phyloP scores from a whole-genome alignment of 37 sponge, comb jelly and placozoan species.

The Cladorhizidae sp. region DNA sequence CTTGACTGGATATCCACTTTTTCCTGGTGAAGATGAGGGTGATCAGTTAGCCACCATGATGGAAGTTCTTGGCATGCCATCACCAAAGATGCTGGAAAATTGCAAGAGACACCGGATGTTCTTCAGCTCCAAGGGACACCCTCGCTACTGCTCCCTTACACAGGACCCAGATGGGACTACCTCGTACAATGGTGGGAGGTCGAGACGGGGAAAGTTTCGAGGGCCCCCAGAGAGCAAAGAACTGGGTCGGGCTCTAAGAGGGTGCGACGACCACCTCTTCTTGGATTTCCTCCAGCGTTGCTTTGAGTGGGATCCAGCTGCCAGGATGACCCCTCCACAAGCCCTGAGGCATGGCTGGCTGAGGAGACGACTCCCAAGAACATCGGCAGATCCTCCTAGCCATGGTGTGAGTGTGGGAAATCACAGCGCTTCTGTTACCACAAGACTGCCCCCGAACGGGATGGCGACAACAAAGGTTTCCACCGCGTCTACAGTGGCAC shows the following conservation, averaged over 20 bases:
- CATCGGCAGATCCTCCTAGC: constrained; percentile 82
- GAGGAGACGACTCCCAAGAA: constrained; percentile 79
- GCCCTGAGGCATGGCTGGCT: constrained; percentile 86
- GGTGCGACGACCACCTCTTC: constrained; percentile 91
- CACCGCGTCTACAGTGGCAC: neutral
- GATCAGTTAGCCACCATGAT: constrained; percentile 95
- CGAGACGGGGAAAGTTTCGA: constrained; percentile 86
- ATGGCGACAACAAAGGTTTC: constrained; percentile 6
- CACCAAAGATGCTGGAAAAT: constrained; percentile 72
- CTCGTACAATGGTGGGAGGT: constrained; percentile 70
- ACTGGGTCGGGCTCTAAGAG: constrained; percentile 85
- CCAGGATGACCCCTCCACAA: constrained; percentile 79
- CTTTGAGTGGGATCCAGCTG: constrained; percentile 77
- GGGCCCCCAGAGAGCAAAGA: constrained; percentile 82
- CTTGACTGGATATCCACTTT: constrained; percentile 90
- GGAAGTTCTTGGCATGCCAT: constrained; percentile 91
- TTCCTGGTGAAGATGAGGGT: constrained; percentile 93
- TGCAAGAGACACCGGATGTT: constrained; percentile 72
- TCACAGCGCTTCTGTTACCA: constrained; percentile 45
- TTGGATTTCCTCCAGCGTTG: constrained; percentile 91
- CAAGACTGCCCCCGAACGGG: constrained; percentile 32
- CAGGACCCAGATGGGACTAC: constrained; percentile 72
- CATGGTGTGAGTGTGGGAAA: constrained; percentile 68
- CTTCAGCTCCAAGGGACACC: constrained; percentile 85
- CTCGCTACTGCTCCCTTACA: constrained; percentile 63